Conservation (phyloP, 2,888 invertebrate genomes). For the Ormyrus thymus region DNA sequence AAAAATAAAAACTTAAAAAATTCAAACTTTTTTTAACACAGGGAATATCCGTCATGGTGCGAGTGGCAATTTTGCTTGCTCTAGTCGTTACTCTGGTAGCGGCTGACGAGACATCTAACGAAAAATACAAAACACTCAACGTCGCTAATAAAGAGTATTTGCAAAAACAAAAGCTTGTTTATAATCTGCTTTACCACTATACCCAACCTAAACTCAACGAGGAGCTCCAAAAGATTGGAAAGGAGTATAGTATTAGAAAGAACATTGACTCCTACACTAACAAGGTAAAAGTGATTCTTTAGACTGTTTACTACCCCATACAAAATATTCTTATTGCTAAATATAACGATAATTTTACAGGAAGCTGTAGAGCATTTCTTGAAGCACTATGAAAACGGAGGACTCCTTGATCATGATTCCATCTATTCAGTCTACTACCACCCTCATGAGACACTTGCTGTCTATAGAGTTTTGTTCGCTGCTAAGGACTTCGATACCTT, state of each 20-base stretch:
- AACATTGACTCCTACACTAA: background rate
- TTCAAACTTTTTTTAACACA: too few relatives aligned
- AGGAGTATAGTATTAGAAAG: background rate
- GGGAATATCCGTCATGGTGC: background rate
- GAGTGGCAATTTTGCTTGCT: background rate
- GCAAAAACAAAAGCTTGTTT: constrained; percentile 61
- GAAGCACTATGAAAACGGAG: constrained; percentile 66
- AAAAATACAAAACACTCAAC: background rate
- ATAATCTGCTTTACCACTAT: constrained; percentile 60
- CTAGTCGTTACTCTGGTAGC: background rate
- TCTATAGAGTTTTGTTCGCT: constrained; percentile 69
- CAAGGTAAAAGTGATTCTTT: background rate
- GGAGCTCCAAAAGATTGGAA: background rate
- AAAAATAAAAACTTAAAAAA: too few relatives aligned
- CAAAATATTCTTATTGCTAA: too few relatives aligned
- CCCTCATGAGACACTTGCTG: constrained; percentile 66
- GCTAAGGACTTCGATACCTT: constrained; percentile 72
- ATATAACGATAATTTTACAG: constrained; percentile 51
- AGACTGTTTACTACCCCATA: background rate
- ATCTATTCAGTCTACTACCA: constrained; percentile 75
- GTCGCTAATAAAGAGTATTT: constrained; percentile 60
- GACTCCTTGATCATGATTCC: constrained; percentile 76
- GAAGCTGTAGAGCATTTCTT: constrained; percentile 69
- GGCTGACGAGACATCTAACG: background rate
- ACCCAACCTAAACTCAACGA: background rate